Base-by-base conservation (phyloP, 2,797 vertebrate genomes). In the Eupleurogrammus muticus region DNA sequence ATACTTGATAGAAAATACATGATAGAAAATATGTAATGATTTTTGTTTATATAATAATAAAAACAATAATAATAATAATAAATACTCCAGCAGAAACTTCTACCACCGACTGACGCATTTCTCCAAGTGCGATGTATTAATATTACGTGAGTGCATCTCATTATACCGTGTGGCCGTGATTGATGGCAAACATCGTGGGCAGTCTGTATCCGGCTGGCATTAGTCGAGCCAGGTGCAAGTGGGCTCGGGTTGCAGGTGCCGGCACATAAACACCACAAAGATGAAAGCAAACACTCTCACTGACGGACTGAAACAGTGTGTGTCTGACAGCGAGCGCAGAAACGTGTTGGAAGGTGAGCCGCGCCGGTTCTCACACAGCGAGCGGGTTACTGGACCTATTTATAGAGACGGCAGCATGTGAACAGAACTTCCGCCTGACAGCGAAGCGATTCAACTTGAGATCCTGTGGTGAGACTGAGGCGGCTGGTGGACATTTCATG, bases 231-330 rank as follows among this genome's bases (percentile, higher is more conserved):
- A 89, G 84, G 82, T 87, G 84, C 70, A 75, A 79, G 61, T 19
- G 70, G 83, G 71, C 77, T 90, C 78, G 10, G 73, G 83, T 90
- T 93, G 70, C 86, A 51, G 66, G 67, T 75, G 72, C 61, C 70
- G 63, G 49, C 20, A 49, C 81, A 85, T 73, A 81, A 87, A 84
- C 82, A 28, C 77, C 74, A 63, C 61, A 55, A 73, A 46, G 75
- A 83, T 82, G 81, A 90, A 88, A 89, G 78, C 56, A 77, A 89
- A 89, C 17, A 72, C 70, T 24, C 62, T 66, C 66, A 73, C 60
- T 74, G 77, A 73, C 46, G 50, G 81, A 84, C 75, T 68, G 67
- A 79, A 65, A 47, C 51, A 20, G 59, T 59, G 73, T 75, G 65
- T 50, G 68, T 19, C 55, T 13, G 21, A 23, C 66, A 49, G 65